Conservation (phyloP, 1,140 invertebrate species). For the Alviniconcha marisindica region DNA sequence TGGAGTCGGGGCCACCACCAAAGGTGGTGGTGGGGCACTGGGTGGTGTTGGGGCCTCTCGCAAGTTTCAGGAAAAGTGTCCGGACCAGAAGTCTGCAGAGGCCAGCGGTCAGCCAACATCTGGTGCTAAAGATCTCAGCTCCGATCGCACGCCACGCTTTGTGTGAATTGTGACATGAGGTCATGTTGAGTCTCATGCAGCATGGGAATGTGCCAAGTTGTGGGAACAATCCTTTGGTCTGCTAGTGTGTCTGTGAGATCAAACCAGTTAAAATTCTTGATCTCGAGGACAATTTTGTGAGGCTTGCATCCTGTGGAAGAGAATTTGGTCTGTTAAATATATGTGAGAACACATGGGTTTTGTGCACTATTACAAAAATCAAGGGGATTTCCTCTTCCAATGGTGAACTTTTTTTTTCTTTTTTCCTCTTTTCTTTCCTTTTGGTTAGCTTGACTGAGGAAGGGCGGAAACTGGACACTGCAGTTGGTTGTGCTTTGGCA, state of each 20-base stretch:
- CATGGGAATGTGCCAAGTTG: not conserved
- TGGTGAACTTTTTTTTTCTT: no score
- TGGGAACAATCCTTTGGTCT: not conserved
- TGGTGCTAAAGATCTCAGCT: constrained; percentile 29
- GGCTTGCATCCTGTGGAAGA: not conserved
- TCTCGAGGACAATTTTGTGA: not conserved
- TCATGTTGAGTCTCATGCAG: not conserved
- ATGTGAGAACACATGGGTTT: no score
- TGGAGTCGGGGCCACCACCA: not conserved
- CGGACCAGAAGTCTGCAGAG: constrained; percentile 14
- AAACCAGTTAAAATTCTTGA: not conserved
- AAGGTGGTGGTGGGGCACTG: not conserved
- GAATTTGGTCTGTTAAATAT: not conserved
- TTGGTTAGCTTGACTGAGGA: no score
- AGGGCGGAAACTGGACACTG: no score
- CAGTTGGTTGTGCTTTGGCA: no score
- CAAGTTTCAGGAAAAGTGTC: constrained; percentile 32
- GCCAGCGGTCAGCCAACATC: not conserved
- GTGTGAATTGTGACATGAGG: constrained; percentile 16
- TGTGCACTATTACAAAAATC: no score
- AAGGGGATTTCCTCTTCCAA: no score
- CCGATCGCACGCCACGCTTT: constrained; percentile 43
- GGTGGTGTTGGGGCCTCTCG: not conserved
- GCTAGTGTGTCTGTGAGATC: not conserved
- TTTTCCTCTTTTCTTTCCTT: no score